Conservation (phyloP, 2,113 vertebrate genomes). For the Catharus minimus region DNA sequence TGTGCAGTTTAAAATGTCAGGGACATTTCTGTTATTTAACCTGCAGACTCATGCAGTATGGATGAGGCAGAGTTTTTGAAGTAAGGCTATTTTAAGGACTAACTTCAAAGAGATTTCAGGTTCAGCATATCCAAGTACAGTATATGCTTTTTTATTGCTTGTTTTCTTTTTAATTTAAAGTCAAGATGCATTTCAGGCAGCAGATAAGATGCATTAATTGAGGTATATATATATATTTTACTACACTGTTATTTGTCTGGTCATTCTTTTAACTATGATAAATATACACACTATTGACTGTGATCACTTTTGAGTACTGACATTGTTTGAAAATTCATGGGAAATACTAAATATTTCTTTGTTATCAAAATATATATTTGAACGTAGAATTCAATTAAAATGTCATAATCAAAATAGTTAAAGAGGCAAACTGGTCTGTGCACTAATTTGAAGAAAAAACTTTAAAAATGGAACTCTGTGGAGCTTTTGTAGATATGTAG, state of each 20-base stretch:
- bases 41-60: background rate
- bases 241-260: background rate
- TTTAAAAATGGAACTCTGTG: constrained; percentile 30
- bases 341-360: constrained; percentile 23
- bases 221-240: background rate
- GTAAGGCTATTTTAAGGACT: constrained; percentile 19
- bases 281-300: background rate
- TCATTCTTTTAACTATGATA: background rate
- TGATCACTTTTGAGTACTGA: background rate
- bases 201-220: background rate
- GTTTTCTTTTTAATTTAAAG: background rate
- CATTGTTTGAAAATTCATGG: background rate
- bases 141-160: background rate
- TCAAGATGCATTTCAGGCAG: background rate
- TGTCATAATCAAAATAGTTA: constrained; percentile 30
- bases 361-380: constrained; percentile 13
- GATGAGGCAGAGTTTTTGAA: background rate
- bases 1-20: constrained; percentile 26
- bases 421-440: constrained; percentile 3
- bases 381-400: constrained; percentile 54
- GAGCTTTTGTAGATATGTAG: constrained; percentile 63
- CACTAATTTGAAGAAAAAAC: constrained; percentile 40
- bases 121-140: constrained; percentile 21
- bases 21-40: constrained; percentile 16
- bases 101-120: constrained; percentile 24